Evolutionary conservation across 2,113 vertebrate species (phyloP).

Genomic region (Piprites chloris): DNA sequence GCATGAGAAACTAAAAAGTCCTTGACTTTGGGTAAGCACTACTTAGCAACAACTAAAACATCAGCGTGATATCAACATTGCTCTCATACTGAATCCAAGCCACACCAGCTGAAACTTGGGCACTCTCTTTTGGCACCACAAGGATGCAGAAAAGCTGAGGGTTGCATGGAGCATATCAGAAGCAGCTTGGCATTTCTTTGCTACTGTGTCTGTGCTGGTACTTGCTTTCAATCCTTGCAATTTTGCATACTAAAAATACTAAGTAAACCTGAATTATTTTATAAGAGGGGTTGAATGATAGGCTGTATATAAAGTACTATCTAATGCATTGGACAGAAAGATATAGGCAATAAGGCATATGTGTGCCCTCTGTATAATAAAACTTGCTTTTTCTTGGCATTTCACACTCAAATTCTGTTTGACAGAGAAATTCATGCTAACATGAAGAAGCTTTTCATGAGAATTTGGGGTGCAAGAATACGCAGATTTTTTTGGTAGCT

Average conservation of each 20-base stretch:
- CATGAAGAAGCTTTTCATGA: not conserved
- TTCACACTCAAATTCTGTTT: not conserved
- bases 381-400: not conserved
- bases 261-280: not conserved
- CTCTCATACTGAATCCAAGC: not conserved
- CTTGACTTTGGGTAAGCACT: not conserved
- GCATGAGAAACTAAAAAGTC: not conserved
- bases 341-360: not conserved
- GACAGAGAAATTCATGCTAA: not conserved
- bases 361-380: not conserved
- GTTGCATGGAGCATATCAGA: rapidly evolving
- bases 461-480: not conserved
- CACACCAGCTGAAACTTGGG: not conserved
- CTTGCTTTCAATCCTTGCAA: not conserved
- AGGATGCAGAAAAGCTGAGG: not conserved
- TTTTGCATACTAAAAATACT: not conserved
- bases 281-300: not conserved
- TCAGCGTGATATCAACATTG: not conserved
- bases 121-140: not conserved
- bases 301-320: not conserved
- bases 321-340: not conserved
- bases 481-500: not conserved
- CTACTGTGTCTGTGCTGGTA: not conserved
- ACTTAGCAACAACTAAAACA: not conserved
- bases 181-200: not conserved